Evolutionary conservation across 2,797 vertebrate genomes (phyloP).

Genomic region (Chiloscyllium punctatum): DNA sequence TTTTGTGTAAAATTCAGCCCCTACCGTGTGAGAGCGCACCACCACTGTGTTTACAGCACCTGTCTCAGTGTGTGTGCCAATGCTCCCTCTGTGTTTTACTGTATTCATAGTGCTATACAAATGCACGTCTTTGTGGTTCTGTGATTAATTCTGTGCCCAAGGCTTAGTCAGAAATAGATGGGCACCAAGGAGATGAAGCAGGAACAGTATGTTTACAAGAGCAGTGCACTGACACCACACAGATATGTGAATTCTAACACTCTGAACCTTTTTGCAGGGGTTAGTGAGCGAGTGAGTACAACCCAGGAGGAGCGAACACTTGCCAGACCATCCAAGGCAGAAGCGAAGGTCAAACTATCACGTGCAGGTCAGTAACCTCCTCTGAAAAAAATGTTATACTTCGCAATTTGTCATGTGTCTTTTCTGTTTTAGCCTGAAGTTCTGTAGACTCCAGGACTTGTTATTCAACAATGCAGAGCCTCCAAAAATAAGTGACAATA

Average conservation of each 20-base stretch:
- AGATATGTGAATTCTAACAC: background rate
- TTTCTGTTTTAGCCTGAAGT: background rate
- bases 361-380: background rate
- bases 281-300: background rate
- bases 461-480: background rate
- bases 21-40: background rate
- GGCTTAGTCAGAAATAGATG: conserved; percentile 8
- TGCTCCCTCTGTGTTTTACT: background rate
- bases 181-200: background rate
- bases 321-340: background rate
- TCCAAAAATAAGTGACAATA: background rate
- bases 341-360: background rate
- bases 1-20: no score
- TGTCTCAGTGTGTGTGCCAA: background rate
- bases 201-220: background rate
- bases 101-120: background rate
- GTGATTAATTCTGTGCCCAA: background rate
- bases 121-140: background rate
- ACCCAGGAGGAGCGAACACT: background rate
- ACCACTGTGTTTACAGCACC: background rate
- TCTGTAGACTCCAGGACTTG: background rate
- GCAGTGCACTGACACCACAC: no score
- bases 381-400: no score
- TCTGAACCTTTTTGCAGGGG: background rate
- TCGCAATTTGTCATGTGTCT: background rate